phyloP scores from a whole-genome alignment of 2,113 vertebrate species.

The Numenius arquata region DNA sequence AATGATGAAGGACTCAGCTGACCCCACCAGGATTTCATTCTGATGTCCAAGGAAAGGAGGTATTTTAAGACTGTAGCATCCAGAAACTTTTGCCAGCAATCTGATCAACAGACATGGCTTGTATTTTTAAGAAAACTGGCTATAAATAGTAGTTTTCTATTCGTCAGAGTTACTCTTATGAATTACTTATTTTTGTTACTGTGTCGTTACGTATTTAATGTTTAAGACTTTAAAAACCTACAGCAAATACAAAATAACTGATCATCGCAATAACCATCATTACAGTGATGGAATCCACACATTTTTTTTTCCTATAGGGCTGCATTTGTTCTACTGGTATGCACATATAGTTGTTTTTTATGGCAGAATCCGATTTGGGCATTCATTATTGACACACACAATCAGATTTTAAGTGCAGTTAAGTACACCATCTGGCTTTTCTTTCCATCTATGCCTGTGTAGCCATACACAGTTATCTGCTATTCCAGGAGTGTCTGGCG shows the following conservation, averaged over 20 bases:
- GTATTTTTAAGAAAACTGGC: background rate
- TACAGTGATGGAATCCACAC: slow-evolving; percentile 7
- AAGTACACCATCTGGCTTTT: slow-evolving; percentile 82
- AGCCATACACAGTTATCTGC: slow-evolving; percentile 70
- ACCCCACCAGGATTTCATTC: background rate
- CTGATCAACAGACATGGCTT: background rate
- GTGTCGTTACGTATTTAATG: slow-evolving; percentile 3
- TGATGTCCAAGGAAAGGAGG: background rate
- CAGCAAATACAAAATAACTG: slow-evolving; percentile 36
- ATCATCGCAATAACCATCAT: slow-evolving; percentile 52
- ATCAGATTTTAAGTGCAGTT: slow-evolving; percentile 81
- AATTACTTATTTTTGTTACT: slow-evolving; percentile 37
- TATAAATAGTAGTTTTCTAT: background rate
- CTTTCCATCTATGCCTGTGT: slow-evolving; percentile 71
- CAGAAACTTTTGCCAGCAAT: background rate
- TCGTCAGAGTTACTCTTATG: background rate
- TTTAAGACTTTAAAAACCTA: slow-evolving; percentile 49
- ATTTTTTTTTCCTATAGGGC: background rate
- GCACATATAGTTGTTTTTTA: slow-evolving; percentile 70
- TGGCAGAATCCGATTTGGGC: slow-evolving; percentile 72
- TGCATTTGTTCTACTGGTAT: slow-evolving; percentile 66
- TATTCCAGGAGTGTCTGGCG: slow-evolving; percentile 75
- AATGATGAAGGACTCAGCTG: background rate
- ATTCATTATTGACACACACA: slow-evolving; percentile 78
- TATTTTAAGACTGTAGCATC: background rate